Evolutionary conservation across 2,888 invertebrate species (phyloP).

Genomic region (Lymantria dispar): DNA sequence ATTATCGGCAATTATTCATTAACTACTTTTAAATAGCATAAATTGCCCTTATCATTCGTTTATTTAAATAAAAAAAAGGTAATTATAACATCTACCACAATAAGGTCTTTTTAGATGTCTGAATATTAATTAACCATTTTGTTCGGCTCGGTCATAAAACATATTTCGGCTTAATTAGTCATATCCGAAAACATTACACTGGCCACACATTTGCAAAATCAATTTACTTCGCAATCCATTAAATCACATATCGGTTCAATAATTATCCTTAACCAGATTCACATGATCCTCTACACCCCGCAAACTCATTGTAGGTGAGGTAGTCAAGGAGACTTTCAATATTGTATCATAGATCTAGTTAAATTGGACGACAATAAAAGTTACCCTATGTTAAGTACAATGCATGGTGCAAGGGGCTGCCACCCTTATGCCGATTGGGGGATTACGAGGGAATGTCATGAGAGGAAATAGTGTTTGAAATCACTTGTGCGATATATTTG

Average conservation of each 20-base stretch:
- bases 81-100: too few species aligned
- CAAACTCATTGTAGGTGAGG: constrained; percentile 21
- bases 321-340: constrained; percentile 42
- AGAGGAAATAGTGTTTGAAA: constrained; percentile 55
- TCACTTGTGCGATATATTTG: constrained; percentile 59
- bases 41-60: too few species aligned
- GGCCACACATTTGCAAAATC: constrained; percentile 59
- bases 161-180: constrained; percentile 35
- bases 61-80: too few species aligned
- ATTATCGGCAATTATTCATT: too few species aligned
- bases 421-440: constrained; percentile 55
- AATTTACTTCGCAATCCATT: constrained; percentile 77
- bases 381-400: constrained; percentile 75
- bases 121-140: constrained; percentile 2
- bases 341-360: constrained; percentile 42
- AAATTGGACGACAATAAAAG: constrained; percentile 65
- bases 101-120: too few species aligned
- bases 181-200: constrained; percentile 44
- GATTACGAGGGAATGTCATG: constrained; percentile 51
- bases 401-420: constrained; percentile 70
- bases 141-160: constrained; percentile 1
- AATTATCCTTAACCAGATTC: constrained; percentile 49
- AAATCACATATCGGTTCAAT: constrained; percentile 69
- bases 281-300: constrained; percentile 37
- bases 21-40: too few species aligned